These are phyloP conservation scores for Nebria ingens DNA, from an alignment of 1,140 invertebrate genomes.

Conservation along the genomic window DNA sequence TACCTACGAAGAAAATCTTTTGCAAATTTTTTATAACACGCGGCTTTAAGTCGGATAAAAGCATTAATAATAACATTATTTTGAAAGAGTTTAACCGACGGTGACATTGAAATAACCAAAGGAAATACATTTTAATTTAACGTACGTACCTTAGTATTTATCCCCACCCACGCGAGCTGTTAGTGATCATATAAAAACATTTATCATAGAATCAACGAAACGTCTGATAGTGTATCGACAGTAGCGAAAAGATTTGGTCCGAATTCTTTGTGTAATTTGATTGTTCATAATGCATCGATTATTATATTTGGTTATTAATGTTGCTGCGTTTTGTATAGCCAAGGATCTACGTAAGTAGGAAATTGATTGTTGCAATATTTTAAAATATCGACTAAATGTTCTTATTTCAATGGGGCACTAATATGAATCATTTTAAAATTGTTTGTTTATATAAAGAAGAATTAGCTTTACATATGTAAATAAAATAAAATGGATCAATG, in stretches of 20 bases:
- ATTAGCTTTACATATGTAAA: too few relatives aligned
- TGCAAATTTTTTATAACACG: too few relatives aligned
- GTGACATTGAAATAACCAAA: slow-evolving; percentile 1
- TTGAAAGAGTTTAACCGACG: background rate
- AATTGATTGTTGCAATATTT: background rate
- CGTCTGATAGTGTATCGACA: too few relatives aligned
- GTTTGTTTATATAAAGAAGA: too few relatives aligned
- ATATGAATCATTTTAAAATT: slow-evolving; percentile 10
- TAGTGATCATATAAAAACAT: too few relatives aligned
- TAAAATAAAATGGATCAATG: too few relatives aligned
- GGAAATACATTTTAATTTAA: slow-evolving; percentile 2
- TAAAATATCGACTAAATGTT: background rate
- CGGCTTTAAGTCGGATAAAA: too few relatives aligned
- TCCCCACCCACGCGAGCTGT: background rate
- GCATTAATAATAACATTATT: slow-evolving; percentile 1
- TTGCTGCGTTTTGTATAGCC: background rate
- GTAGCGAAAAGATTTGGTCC: background rate
- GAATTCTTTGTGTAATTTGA: background rate
- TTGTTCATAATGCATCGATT: background rate
- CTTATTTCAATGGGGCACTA: background rate
- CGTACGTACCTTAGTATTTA: background rate
- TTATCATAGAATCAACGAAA: too few relatives aligned
- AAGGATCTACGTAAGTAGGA: background rate
- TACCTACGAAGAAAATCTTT: too few relatives aligned
- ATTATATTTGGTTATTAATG: background rate